Conservation (phyloP, 2,888 invertebrate species). For the Gastracanthus pulcherrimus region DNA sequence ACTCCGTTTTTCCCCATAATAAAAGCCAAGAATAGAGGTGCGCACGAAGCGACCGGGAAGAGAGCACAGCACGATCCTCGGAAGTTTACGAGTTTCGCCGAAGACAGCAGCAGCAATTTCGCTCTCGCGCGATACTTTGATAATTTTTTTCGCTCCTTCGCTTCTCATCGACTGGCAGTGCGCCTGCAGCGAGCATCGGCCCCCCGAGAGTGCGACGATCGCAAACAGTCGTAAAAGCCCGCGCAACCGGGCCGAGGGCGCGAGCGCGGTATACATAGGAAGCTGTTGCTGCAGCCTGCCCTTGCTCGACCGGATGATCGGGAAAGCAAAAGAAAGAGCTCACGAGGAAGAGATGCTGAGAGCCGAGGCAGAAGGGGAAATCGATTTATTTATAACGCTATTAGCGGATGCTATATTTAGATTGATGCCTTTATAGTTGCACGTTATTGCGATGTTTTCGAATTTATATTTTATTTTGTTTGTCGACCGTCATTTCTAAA, state of each 20-base stretch:
- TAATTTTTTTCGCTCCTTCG: not conserved
- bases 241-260: not conserved
- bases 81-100: not conserved
- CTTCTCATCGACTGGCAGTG: too few relatives aligned
- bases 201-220: not conserved
- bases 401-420: not conserved
- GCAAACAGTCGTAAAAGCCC: slow-evolving; percentile 10
- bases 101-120: not conserved
- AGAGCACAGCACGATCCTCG: not conserved
- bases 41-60: not conserved
- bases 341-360: too few relatives aligned
- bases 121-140: not conserved
- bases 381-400: slow-evolving; percentile 44
- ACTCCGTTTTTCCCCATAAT: not conserved
- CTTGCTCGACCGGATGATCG: slow-evolving; percentile 43
- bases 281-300: not conserved
- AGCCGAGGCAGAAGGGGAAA: too few relatives aligned
- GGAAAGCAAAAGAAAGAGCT: not conserved
- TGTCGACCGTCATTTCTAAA: not conserved
- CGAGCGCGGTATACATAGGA: not conserved
- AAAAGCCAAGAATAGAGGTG: not conserved
- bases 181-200: not conserved
- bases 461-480: not conserved
- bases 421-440: too few relatives aligned
- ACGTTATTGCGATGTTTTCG: not conserved